A percentile compares a stretch with the other conserved stretches of the same genome.
These are phyloP conservation scores for Palythoa grandis DNA, from an alignment of 92 coral and sea anemone species.

Conservation along the genomic window DNA sequence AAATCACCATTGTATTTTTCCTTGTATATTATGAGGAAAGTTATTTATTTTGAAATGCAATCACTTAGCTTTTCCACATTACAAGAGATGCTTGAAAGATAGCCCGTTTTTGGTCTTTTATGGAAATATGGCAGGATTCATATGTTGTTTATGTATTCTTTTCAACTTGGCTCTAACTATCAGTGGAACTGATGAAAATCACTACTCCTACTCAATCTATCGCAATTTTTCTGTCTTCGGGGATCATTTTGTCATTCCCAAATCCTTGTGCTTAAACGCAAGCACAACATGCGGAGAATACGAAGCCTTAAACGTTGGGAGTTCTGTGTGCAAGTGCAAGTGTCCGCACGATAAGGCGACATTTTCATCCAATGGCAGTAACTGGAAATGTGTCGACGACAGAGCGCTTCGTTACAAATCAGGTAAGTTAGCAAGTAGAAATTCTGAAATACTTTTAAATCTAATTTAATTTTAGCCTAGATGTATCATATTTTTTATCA, in stretches of 20 bases:
- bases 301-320: neutral
- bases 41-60: neutral
- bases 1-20: neutral
- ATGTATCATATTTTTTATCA: no score
- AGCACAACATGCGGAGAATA: neutral
- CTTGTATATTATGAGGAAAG: neutral
- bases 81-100: neutral
- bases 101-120: neutral
- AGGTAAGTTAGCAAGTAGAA: neutral
- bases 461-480: no score
- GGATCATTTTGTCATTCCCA: constrained; percentile 16
- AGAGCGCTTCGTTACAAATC: constrained; percentile 6
- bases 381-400: constrained; percentile 40
- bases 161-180: neutral
- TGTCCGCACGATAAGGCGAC: constrained; percentile 19
- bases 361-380: neutral
- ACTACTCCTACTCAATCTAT: constrained; percentile 33
- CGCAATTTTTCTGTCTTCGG: constrained; percentile 28
- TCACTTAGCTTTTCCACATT: neutral
- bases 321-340: neutral
- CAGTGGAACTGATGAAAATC: neutral
- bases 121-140: neutral
- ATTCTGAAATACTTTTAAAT: neutral
- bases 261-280: neutral
- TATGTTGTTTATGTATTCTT: neutral